Evolutionary conservation across 2,888 invertebrate genomes (phyloP).

Genomic region (Thymelicus acteon): DNA sequence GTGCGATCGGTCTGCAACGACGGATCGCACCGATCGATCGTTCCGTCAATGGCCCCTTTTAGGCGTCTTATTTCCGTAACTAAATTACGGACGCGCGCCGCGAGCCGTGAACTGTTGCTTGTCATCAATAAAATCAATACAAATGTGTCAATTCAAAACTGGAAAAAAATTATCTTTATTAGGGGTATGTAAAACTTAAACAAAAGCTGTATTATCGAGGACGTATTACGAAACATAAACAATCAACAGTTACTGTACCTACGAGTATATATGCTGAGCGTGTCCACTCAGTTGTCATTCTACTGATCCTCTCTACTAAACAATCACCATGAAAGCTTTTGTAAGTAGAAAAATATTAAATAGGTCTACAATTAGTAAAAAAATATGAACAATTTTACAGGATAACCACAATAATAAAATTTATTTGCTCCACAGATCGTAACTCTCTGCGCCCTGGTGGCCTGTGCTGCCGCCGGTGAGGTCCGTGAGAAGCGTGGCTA

Average conservation of each 20-base stretch:
- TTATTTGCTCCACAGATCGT: slow-evolving; percentile 37
- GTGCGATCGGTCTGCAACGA: too few relatives aligned
- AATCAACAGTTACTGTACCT: not conserved
- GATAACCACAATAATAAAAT: too few relatives aligned
- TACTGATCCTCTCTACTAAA: not conserved
- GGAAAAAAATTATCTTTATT: too few relatives aligned
- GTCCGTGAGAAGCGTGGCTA: slow-evolving; percentile 44
- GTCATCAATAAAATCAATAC: too few relatives aligned
- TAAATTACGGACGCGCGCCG: too few relatives aligned
- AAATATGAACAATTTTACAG: too few relatives aligned
- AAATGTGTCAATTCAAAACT: too few relatives aligned
- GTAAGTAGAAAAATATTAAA: not conserved
- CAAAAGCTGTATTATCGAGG: slow-evolving; percentile 35
- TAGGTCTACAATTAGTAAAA: too few relatives aligned
- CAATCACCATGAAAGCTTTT: not conserved
- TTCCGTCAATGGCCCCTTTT: too few relatives aligned
- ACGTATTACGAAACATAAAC: slow-evolving; percentile 44
- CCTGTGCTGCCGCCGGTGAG: slow-evolving; percentile 37
- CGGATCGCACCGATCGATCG: too few relatives aligned
- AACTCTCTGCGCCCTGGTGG: slow-evolving; percentile 38
- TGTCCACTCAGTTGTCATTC: not conserved
- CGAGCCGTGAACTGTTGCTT: too few relatives aligned
- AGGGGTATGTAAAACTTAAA: slow-evolving; percentile 9
- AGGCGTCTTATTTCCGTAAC: too few relatives aligned
- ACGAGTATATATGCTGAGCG: not conserved